Percentiles rank a stretch among this genome's conserved stretches.
Conservation (phyloP, 2,113 vertebrate genomes). For the Pavo muticus region DNA sequence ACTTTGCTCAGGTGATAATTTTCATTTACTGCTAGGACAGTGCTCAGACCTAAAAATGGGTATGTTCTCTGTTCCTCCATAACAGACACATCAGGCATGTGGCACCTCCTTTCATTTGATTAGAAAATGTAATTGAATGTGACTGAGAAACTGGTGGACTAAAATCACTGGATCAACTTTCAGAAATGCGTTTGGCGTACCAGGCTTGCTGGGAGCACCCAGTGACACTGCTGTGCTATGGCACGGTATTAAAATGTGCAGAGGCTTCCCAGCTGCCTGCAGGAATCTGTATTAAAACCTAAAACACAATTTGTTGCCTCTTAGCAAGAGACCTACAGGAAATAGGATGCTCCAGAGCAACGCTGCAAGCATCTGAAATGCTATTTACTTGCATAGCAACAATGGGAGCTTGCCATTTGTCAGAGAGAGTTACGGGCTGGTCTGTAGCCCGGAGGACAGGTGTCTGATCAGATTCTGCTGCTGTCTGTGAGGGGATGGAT, state of each 20-base stretch:
- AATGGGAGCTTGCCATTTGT: neutral
- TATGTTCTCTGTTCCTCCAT: neutral
- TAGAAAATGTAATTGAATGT: neutral
- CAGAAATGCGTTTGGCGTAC: neutral
- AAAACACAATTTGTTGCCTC: neutral
- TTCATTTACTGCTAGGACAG: slow-evolving; percentile 7
- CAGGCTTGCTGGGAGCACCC: neutral
- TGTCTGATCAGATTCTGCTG: neutral
- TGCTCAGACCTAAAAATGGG: neutral
- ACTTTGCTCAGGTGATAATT: slow-evolving; percentile 46
- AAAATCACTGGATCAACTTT: neutral
- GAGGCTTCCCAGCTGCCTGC: neutral
- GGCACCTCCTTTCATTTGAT: neutral
- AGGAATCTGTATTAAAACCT: neutral
- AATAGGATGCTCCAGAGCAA: neutral
- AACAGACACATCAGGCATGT: neutral
- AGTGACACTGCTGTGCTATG: neutral
- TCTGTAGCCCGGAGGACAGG: neutral
- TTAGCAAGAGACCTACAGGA: neutral
- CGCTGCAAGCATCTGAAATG: neutral
- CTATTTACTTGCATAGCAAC: neutral
- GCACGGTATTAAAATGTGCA: neutral
- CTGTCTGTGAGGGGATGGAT: neutral
- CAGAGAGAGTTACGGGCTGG: neutral
- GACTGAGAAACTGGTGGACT: neutral